Base-by-base conservation (phyloP, 1,140 invertebrate species). In the Bombus affinis region DNA sequence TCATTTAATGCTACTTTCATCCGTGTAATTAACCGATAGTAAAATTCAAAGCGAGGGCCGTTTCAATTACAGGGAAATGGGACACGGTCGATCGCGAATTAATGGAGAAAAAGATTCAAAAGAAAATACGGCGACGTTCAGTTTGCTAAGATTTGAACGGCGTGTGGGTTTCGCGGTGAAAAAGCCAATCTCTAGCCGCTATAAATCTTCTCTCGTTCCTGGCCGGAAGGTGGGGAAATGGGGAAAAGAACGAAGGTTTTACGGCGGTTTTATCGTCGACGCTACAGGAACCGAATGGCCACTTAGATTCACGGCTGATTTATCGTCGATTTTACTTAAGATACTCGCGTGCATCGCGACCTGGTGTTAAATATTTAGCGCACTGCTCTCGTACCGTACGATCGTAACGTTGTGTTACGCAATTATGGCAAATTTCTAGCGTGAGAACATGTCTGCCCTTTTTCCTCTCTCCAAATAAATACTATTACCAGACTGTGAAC, bases 21-120 rank as follows among this genome's bases (percentile, higher is more conserved):
- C n/a, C 71, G 39, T 53, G 81, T 77, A 88, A 88, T 88, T 88
- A 88, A 88, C 71, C 71, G 65, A 44, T 22, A 39, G 71, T 59
- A 70, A 83, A 87, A 83, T 78, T 76, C 65, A 59, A 83, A 65
- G 59, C 18, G 47, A 53, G 47, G 47, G 18, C 18, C 47, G 47
- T 53, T 53, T 53, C 47, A 53, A 53, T 53, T 53, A 53, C 47
- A 75, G 59, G 72, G 66, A 88, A 88, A 88, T 76, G 66, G 86
- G 35, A 65, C 78, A 47, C 62, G 39, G 25, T 32, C 53, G 72
- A 85, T 81, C 79, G 72, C 78, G 83, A 77, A 85, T 70, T 75
- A 44, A 22, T 39, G 9, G 53, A 71, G 25, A 39, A 59, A 72
- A 53, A 72, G 8, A 10, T 5, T 2, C 12, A 9, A 37, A 44